Percentiles rank a stretch among this genome's conserved stretches.
Conservation (phyloP, 92 coral and sea anemone genomes). For the Porites rus region DNA sequence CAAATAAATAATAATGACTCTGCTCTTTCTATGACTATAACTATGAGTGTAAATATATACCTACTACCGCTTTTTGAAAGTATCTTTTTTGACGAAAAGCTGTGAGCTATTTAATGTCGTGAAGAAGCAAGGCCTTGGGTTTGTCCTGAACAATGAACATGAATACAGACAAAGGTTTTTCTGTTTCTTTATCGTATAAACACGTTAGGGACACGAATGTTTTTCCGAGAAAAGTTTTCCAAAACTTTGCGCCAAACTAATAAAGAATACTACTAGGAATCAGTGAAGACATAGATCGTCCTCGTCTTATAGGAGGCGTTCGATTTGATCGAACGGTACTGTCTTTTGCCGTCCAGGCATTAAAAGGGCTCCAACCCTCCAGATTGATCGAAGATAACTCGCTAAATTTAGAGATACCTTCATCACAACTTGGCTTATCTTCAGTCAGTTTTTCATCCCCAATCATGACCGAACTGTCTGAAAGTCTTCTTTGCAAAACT, state of each 20-base stretch:
- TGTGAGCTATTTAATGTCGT: background rate
- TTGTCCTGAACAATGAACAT: background rate
- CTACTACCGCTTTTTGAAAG: too few species aligned
- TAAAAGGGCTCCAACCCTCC: conserved; percentile 75
- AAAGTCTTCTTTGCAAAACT: conserved; percentile 28
- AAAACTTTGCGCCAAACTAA: background rate
- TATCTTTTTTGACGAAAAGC: too few species aligned
- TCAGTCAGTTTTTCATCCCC: conserved; percentile 1
- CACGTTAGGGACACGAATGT: background rate
- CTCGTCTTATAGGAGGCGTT: conserved; percentile 21
- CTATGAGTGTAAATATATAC: too few species aligned
- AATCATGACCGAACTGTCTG: conserved; percentile 19
- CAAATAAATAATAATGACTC: too few species aligned
- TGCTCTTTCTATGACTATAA: background rate
- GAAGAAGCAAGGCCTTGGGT: background rate
- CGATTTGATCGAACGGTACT: conserved; percentile 23
- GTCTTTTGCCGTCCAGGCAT: conserved; percentile 49
- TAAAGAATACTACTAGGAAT: conserved; percentile 87
- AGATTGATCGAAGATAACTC: conserved; percentile 70
- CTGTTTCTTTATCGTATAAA: background rate
- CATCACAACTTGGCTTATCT: conserved; percentile 3
- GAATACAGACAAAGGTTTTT: background rate
- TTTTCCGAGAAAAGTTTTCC: background rate
- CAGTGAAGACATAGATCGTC: conserved; percentile 42
- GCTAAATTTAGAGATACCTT: conserved; percentile 57